phyloP scores from a whole-genome alignment of 2,797 vertebrate genomes.

The Sebastes steindachneri region DNA sequence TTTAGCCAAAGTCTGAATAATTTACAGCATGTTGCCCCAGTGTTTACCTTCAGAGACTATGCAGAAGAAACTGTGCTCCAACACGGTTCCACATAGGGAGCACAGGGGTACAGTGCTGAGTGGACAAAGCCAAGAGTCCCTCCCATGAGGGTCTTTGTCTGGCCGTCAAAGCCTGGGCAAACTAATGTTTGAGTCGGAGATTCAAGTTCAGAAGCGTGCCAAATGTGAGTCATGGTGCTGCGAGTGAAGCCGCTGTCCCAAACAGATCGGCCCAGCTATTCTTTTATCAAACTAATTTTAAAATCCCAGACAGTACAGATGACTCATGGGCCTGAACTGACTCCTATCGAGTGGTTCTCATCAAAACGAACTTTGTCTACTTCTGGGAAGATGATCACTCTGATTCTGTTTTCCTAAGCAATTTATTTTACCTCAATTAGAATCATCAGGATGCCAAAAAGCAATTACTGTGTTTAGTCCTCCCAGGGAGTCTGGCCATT shows the following conservation, averaged over 20 bases:
- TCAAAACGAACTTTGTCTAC: background rate
- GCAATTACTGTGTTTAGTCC: constrained; percentile 47
- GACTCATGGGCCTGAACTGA: background rate
- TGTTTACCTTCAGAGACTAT: constrained; percentile 66
- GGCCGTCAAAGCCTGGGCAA: constrained; percentile 56
- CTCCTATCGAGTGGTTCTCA: constrained; percentile 3
- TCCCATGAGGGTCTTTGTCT: constrained; percentile 64
- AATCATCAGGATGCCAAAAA: constrained; percentile 44
- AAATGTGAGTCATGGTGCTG: constrained; percentile 64
- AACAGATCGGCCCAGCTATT: constrained; percentile 18
- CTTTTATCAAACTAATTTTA: background rate
- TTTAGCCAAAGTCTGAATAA: constrained; percentile 66
- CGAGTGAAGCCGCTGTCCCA: constrained; percentile 37
- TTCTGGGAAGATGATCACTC: background rate
- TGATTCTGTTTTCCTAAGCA: constrained; percentile 19
- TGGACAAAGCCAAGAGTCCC: constrained; percentile 69
- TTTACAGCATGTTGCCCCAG: constrained; percentile 72
- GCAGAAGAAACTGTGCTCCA: constrained; percentile 52
- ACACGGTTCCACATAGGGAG: constrained; percentile 48
- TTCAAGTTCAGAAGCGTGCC: constrained; percentile 61
- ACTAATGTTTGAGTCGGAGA: constrained; percentile 70
- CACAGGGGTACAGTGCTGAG: constrained; percentile 53
- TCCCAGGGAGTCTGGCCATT: constrained; percentile 16
- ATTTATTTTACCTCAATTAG: constrained; percentile 13
- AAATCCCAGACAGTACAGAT: constrained; percentile 11